A percentile compares a stretch with the other conserved stretches of the same genome.
phyloP scores from a whole-genome alignment of 2,113 vertebrate species.

The Pelodiscus sinensis region DNA sequence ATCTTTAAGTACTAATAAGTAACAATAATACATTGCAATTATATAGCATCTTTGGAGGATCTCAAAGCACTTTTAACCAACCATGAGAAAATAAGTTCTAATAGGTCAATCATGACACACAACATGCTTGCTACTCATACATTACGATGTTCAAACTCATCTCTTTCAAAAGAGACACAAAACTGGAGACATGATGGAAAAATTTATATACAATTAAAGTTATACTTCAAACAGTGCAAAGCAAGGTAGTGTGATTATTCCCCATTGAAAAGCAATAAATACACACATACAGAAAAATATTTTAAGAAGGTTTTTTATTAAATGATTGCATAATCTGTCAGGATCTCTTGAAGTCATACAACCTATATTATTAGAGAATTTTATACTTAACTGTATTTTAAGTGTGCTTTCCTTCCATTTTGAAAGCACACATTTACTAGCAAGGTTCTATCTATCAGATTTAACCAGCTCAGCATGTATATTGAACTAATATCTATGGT shows the following conservation, averaged over 20 bases:
- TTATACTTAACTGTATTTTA: background rate
- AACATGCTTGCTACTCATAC: background rate
- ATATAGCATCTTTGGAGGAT: slow-evolving; percentile 14
- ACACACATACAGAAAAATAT: slow-evolving; percentile 12
- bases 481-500: background rate
- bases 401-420: background rate
- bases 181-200: slow-evolving; percentile 24
- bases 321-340: background rate
- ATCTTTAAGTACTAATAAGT: background rate
- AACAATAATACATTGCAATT: slow-evolving; percentile 11
- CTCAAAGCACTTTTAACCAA: background rate
- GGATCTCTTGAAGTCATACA: background rate
- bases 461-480: background rate
- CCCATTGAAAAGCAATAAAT: slow-evolving; percentile 35
- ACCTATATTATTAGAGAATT: slow-evolving; percentile 19
- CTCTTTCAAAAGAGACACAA: background rate
- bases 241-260: background rate
- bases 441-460: background rate
- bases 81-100: slow-evolving; percentile 9
- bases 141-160: background rate
- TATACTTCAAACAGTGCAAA: background rate
- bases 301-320: slow-evolving; percentile 49
- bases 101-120: background rate
- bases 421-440: background rate
- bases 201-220: background rate